These are phyloP conservation scores for Elegia similella DNA, from an alignment of 2,888 invertebrate species.

Conservation along the genomic window DNA sequence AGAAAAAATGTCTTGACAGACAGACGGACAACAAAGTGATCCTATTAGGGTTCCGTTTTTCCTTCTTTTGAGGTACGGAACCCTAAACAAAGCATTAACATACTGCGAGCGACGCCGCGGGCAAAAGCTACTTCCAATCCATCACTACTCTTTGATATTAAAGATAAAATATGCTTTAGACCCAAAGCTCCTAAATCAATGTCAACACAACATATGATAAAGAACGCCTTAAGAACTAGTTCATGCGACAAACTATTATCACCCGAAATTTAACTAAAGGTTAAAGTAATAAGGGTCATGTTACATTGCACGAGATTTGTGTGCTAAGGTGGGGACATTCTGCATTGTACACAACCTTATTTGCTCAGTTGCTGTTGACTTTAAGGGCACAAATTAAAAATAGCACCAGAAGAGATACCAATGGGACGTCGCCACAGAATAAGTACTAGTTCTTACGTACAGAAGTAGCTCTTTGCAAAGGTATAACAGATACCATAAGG, in stretches of 20 bases:
- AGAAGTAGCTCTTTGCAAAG: too few relatives aligned
- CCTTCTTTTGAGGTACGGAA: too few relatives aligned
- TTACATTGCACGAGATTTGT: slow-evolving; percentile 4
- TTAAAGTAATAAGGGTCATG: slow-evolving; percentile 1
- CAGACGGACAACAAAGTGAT: too few relatives aligned
- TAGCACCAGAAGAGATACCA: not conserved
- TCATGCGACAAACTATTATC: slow-evolving; percentile 16
- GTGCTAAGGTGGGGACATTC: slow-evolving; percentile 14
- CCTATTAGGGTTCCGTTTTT: too few relatives aligned
- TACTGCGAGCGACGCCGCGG: too few relatives aligned
- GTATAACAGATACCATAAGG: too few relatives aligned
- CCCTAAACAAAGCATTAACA: too few relatives aligned
- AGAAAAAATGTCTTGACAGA: too few relatives aligned
- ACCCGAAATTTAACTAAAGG: not conserved
- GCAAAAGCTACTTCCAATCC: too few relatives aligned
- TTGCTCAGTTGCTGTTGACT: slow-evolving; percentile 22
- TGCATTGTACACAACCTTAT: slow-evolving; percentile 18
- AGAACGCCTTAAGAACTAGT: slow-evolving; percentile 2
- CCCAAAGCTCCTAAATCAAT: not conserved
- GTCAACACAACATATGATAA: slow-evolving; percentile 3
- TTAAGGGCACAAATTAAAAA: slow-evolving; percentile 6
- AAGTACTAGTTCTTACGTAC: too few relatives aligned
- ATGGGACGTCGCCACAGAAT: too few relatives aligned
- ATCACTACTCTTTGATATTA: too few relatives aligned
- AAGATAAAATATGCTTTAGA: not conserved